Evolutionary conservation across 2,888 invertebrate species (phyloP).

Genomic region (Perithous albicinctus): DNA sequence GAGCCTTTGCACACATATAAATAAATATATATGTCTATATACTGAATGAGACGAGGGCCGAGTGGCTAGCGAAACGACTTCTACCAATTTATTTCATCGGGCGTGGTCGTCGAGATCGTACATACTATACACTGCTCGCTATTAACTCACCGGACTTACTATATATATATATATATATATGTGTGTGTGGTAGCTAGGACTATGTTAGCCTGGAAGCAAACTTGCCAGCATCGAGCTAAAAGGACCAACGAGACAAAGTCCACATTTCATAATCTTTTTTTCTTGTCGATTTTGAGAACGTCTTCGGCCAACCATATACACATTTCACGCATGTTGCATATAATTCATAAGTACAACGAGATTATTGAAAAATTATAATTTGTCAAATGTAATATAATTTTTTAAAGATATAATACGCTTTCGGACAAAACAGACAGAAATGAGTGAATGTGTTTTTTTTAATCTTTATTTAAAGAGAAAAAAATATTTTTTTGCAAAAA

Average conservation of each 20-base stretch:
- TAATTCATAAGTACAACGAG: not conserved
- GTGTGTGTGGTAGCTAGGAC: too few relatives aligned
- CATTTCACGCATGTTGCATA: not conserved
- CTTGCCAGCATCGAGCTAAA: not conserved
- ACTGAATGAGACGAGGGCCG: slow-evolving; percentile 17
- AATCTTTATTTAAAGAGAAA: not conserved
- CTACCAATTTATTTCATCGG: slow-evolving; percentile 66
- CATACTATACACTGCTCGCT: not conserved
- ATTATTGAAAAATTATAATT: too few relatives aligned
- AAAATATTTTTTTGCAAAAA: too few relatives aligned
- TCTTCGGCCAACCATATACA: not conserved
- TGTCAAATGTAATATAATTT: not conserved
- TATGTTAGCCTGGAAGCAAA: too few relatives aligned
- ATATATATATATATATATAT: not conserved
- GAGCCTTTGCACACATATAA: slow-evolving; percentile 3
- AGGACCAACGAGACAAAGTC: not conserved
- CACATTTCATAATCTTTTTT: not conserved
- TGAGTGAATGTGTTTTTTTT: not conserved
- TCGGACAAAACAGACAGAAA: too few relatives aligned
- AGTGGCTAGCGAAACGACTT: slow-evolving; percentile 18
- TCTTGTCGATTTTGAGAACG: not conserved
- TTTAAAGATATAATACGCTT: not conserved
- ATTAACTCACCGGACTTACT: slow-evolving; percentile 13
- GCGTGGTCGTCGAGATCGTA: slow-evolving; percentile 66
- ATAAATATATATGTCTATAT: slow-evolving; percentile 1